These are phyloP conservation scores for Zophobas atratus DNA, from an alignment of 1,140 invertebrate species.

Conservation along the genomic window DNA sequence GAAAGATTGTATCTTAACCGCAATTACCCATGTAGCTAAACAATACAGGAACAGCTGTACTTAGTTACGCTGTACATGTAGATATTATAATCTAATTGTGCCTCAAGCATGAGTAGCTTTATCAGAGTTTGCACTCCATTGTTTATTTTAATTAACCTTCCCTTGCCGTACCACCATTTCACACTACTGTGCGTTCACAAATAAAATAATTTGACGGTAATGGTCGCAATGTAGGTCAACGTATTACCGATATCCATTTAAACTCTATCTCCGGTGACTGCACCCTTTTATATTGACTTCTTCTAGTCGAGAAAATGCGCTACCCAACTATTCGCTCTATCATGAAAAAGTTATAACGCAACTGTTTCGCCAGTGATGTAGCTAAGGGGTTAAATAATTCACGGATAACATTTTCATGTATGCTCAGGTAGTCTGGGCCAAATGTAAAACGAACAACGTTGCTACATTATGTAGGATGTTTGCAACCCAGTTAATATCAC, in stretches of 20 bases:
- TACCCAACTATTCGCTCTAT: background rate
- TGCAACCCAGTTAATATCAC: too few relatives aligned
- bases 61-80: too few relatives aligned
- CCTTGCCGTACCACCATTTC: background rate
- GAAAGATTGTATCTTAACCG: too few relatives aligned
- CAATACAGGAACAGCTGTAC: too few relatives aligned
- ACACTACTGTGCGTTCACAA: background rate
- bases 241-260: constrained; percentile 7
- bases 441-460: too few relatives aligned
- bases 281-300: constrained; percentile 33
- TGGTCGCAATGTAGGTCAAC: constrained; percentile 1
- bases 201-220: too few relatives aligned
- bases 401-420: background rate
- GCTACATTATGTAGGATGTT: too few relatives aligned
- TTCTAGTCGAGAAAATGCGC: background rate
- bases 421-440: background rate
- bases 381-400: background rate
- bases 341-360: constrained; percentile 3
- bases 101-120: too few relatives aligned
- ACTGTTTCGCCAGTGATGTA: background rate
- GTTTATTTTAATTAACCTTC: too few relatives aligned
- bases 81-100: too few relatives aligned
- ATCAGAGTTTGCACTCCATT: too few relatives aligned
- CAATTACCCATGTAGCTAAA: too few relatives aligned
- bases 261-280: background rate